A percentile compares a stretch with the other conserved stretches of the same genome.
Conservation (phyloP, 2,113 vertebrate species). For the Guaruba guarouba region DNA sequence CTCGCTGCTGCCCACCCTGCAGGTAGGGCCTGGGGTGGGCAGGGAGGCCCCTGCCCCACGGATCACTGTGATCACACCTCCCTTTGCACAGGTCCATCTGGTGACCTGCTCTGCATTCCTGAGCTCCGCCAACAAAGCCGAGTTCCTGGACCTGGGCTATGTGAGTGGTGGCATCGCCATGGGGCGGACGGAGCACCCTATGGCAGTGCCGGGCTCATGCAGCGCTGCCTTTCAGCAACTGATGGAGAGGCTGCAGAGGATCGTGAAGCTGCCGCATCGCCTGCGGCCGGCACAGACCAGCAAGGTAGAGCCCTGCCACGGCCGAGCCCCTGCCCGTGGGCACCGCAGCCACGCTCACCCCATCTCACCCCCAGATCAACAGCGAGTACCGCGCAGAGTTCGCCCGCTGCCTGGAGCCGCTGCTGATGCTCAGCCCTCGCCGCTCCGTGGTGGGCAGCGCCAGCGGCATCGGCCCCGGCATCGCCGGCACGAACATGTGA, state of each 20-base stretch:
- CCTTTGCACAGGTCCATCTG: slow-evolving; percentile 77
- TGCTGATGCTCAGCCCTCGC: slow-evolving; percentile 79
- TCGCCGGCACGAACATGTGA: slow-evolving; percentile 62
- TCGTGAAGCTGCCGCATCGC: slow-evolving; percentile 84
- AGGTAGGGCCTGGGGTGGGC: slow-evolving; percentile 68
- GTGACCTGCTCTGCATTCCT: slow-evolving; percentile 91
- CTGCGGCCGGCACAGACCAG: slow-evolving; percentile 88
- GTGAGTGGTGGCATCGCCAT: slow-evolving; percentile 73
- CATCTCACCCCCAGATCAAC: slow-evolving; percentile 75
- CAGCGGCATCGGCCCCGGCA: slow-evolving; percentile 56
- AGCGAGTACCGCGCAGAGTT: slow-evolving; percentile 88
- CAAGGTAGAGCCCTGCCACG: slow-evolving; percentile 75
- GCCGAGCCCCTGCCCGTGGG: neutral
- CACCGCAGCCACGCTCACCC: rapidly evolving
- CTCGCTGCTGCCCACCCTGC: slow-evolving; percentile 86
- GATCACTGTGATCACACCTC: neutral
- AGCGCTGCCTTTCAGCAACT: slow-evolving; percentile 77
- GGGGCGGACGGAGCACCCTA: rapidly evolving
- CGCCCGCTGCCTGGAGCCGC: slow-evolving; percentile 84
- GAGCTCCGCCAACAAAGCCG: slow-evolving; percentile 89
- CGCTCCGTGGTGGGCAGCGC: slow-evolving; percentile 63
- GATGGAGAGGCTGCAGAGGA: slow-evolving; percentile 88
- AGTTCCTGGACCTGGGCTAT: slow-evolving; percentile 92
- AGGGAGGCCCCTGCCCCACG: neutral
- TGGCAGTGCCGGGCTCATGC: rapidly evolving